Percentiles rank a stretch among this genome's conserved stretches.
phyloP scores from a whole-genome alignment of 1,140 invertebrate genomes.

The Contarinia nasturtii region DNA sequence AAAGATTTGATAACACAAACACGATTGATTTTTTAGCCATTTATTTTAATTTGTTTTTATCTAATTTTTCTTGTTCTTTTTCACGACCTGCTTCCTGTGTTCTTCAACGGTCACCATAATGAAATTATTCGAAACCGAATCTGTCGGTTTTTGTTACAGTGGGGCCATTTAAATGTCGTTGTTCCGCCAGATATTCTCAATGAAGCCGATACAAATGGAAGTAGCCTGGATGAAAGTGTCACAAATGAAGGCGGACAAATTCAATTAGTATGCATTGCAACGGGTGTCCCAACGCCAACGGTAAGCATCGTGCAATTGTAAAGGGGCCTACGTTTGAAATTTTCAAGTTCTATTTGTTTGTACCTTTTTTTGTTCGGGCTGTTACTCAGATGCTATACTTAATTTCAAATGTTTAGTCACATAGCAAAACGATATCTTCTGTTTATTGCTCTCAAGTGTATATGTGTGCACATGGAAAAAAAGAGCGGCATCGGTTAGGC shows the following conservation, averaged over 20 bases:
- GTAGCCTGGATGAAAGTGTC: slow-evolving; percentile 29
- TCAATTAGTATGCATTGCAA: slow-evolving; percentile 54
- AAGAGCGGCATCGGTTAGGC: too few species aligned
- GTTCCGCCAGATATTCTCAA: slow-evolving; percentile 68
- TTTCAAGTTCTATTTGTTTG: neutral
- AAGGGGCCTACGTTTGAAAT: neutral
- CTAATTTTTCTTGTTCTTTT: neutral
- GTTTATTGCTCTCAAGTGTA: too few species aligned
- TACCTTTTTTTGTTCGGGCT: neutral
- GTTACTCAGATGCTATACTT: too few species aligned
- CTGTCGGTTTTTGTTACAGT: slow-evolving; percentile 31
- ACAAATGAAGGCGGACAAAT: slow-evolving; percentile 59
- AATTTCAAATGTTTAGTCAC: too few species aligned
- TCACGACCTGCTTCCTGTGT: neutral
- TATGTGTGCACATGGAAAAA: too few species aligned
- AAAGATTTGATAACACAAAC: too few species aligned
- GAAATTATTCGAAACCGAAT: slow-evolving; percentile 2
- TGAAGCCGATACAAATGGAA: slow-evolving; percentile 31
- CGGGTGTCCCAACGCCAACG: slow-evolving; percentile 57
- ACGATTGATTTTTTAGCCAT: too few species aligned
- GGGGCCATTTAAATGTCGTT: slow-evolving; percentile 61
- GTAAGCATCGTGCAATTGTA: slow-evolving; percentile 20
- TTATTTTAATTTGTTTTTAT: neutral
- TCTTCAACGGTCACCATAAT: too few species aligned
- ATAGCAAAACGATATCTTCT: too few species aligned